Percentiles rank a stretch among this genome's conserved stretches.
These are phyloP conservation scores for Thymelicus acteon DNA, from an alignment of 2,888 invertebrate genomes.

Conservation along the genomic window DNA sequence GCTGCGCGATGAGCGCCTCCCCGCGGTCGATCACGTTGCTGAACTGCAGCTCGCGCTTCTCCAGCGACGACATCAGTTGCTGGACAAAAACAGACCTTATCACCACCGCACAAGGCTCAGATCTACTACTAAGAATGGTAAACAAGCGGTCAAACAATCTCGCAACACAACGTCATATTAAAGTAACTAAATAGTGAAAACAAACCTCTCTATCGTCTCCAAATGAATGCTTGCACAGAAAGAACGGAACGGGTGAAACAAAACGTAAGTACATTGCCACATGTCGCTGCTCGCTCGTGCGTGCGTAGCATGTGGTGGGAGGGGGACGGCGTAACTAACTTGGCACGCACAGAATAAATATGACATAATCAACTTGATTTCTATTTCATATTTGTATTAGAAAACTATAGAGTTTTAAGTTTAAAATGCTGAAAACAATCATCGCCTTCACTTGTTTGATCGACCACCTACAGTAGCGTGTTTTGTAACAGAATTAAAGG, in stretches of 20 bases:
- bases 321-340: slow-evolving; percentile 4
- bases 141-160: slow-evolving; percentile 52
- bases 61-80: slow-evolving; percentile 98
- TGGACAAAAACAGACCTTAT: slow-evolving; percentile 66
- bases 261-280: slow-evolving; percentile 26
- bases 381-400: too few relatives aligned
- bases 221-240: slow-evolving; percentile 84
- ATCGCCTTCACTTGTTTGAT: too few relatives aligned
- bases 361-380: too few relatives aligned
- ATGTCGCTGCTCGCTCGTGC: slow-evolving; percentile 12
- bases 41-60: slow-evolving; percentile 97
- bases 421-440: too few relatives aligned
- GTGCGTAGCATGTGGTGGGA: slow-evolving; percentile 31
- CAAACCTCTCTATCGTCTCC: slow-evolving; percentile 86
- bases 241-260: slow-evolving; percentile 47
- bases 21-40: slow-evolving; percentile 98
- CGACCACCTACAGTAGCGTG: too few relatives aligned
- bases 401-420: too few relatives aligned
- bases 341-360: neutral
- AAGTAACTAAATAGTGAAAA: slow-evolving; percentile 51
- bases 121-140: slow-evolving; percentile 23
- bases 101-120: neutral
- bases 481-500: neutral
- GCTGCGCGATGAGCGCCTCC: slow-evolving; percentile 95
- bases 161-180: slow-evolving; percentile 46